Percentiles rank a stretch among this genome's conserved stretches.
Conservation (phyloP, 2,888 invertebrate genomes). For the Stenchaetothrips biformis region DNA sequence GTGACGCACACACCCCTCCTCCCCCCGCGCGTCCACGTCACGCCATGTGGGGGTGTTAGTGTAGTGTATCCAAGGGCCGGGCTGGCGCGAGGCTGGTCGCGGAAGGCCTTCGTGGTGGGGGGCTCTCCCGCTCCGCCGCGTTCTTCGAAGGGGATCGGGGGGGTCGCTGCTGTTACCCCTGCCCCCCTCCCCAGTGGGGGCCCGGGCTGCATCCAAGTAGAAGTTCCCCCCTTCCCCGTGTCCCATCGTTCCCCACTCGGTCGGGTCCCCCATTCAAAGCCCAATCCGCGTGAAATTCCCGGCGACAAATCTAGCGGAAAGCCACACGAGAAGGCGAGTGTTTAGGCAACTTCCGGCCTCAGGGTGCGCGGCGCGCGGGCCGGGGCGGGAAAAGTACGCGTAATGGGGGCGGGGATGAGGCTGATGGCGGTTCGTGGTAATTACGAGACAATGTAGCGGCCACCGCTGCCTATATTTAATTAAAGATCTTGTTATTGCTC, state of each 20-base stretch:
- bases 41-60: not conserved
- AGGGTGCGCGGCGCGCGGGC: not conserved
- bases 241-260: too few species aligned
- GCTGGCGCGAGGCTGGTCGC: not conserved
- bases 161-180: not conserved
- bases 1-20: not conserved
- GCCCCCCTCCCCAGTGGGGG: too few species aligned
- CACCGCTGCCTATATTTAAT: too few species aligned
- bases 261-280: not conserved
- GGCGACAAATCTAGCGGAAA: too few species aligned
- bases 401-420: not conserved
- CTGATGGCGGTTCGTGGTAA: conserved; percentile 15
- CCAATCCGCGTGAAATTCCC: too few species aligned
- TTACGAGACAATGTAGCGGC: not conserved
- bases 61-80: too few species aligned
- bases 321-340: too few species aligned
- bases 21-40: not conserved
- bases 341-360: too few species aligned
- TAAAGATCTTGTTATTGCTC: too few species aligned
- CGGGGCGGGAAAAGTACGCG: not conserved
- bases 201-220: too few species aligned
- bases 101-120: too few species aligned
- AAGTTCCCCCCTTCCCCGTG: too few species aligned
- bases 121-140: not conserved
- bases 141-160: not conserved